These are phyloP conservation scores for Pherbina coryleti DNA, from an alignment of 2,888 invertebrate genomes.

Conservation along the genomic window DNA sequence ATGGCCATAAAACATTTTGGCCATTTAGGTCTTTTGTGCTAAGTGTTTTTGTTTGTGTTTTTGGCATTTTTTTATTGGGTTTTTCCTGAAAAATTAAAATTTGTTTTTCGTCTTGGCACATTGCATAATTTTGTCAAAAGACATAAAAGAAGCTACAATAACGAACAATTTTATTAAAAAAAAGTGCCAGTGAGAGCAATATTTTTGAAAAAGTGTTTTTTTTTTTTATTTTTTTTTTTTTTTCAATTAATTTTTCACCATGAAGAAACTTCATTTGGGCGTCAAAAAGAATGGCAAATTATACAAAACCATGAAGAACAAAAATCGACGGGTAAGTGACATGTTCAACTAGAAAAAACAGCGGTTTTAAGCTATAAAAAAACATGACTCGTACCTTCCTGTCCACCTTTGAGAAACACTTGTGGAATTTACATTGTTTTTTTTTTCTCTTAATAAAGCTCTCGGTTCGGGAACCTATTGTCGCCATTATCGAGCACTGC, in stretches of 20 bases:
- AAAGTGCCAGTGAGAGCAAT: neutral
- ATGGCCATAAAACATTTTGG: conserved; percentile 24
- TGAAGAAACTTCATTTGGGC: conserved; percentile 50
- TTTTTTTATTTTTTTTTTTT: no score
- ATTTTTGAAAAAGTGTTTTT: no score
- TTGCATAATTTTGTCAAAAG: conserved; percentile 15
- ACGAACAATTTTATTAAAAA: neutral
- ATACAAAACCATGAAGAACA: conserved; percentile 48
- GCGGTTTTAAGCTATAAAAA: neutral
- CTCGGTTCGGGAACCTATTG: neutral
- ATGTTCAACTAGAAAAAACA: no score
- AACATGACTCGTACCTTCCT: neutral
- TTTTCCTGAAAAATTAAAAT: neutral
- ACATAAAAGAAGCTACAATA: neutral
- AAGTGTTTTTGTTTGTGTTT: neutral
- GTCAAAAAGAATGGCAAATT: conserved; percentile 47
- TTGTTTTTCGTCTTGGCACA: neutral
- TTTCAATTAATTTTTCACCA: neutral
- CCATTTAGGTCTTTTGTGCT: conserved; percentile 7
- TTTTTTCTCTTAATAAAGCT: neutral
- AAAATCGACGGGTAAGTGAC: conserved; percentile 49
- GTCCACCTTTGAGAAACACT: neutral
- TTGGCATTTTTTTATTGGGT: neutral
- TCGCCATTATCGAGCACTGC: neutral
- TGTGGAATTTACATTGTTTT: no score